phyloP scores from a whole-genome alignment of 2,888 invertebrate genomes.

The Oscheius myriophilus region DNA sequence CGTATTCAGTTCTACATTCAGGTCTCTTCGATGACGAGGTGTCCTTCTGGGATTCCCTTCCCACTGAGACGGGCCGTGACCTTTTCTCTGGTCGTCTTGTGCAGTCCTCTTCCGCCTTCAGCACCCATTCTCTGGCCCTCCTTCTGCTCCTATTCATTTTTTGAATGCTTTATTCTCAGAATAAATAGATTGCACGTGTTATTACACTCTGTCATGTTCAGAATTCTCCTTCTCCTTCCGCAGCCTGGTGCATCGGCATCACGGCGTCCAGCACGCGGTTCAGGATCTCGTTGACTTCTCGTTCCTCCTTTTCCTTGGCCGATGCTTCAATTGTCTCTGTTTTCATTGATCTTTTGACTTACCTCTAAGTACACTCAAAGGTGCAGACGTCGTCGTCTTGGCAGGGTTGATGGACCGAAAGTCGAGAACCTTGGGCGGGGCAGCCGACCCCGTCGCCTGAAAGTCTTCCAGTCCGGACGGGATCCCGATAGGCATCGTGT shows the following conservation, averaged over 20 bases:
- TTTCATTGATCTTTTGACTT: background rate
- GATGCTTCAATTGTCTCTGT: background rate
- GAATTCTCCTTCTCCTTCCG: constrained; percentile 13
- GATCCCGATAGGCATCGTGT: no score
- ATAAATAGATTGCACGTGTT: no score
- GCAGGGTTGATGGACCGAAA: constrained; percentile 26
- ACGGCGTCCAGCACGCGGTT: constrained; percentile 26
- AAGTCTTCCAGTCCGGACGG: background rate
- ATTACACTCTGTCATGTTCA: background rate
- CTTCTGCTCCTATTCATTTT: background rate
- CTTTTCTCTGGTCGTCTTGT: constrained; percentile 12
- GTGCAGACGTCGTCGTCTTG: constrained; percentile 1
- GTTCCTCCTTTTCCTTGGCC: constrained; percentile 1
- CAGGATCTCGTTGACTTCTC: constrained; percentile 20
- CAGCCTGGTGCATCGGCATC: constrained; percentile 11
- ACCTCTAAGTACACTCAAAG: background rate
- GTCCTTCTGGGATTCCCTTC: constrained; percentile 5
- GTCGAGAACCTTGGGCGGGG: constrained; percentile 25
- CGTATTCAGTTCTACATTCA: no score
- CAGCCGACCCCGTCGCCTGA: constrained; percentile 14
- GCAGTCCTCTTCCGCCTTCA: no score
- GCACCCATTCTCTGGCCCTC: background rate
- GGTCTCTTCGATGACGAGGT: constrained; percentile 5
- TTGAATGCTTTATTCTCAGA: no score
- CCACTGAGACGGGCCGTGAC: constrained; percentile 6